phyloP scores from a whole-genome alignment of 2,888 invertebrate species.

The Protophormia terraenovae region DNA sequence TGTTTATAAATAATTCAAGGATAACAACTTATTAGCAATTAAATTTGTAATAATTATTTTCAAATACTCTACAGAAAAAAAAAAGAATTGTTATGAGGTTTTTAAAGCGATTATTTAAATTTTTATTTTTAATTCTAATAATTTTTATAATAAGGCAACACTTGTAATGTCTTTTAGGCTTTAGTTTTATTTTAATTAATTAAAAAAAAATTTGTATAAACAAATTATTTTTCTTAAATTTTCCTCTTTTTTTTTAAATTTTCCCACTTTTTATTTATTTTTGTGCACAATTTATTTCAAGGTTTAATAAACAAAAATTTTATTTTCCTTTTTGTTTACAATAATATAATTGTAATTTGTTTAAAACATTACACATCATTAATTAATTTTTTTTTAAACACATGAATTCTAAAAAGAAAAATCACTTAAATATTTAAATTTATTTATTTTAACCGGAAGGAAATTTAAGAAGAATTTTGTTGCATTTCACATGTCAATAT shows the following conservation, averaged over 20 bases:
- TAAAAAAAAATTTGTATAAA: too few species aligned
- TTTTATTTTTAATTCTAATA: too few species aligned
- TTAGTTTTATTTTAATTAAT: too few species aligned
- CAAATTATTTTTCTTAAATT: background rate
- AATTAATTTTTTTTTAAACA: too few species aligned
- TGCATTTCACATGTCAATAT: slow-evolving; percentile 19
- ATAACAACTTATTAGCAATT: slow-evolving; percentile 23
- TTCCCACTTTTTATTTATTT: too few species aligned
- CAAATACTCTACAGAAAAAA: slow-evolving; percentile 13
- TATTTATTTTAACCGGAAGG: slow-evolving; percentile 43
- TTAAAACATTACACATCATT: background rate
- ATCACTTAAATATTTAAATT: background rate
- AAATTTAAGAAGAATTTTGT: slow-evolving; percentile 23
- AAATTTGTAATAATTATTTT: background rate
- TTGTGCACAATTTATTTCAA: background rate
- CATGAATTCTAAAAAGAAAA: background rate
- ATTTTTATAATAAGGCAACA: too few species aligned
- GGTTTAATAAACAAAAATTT: background rate
- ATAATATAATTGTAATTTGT: background rate
- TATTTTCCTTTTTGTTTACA: background rate
- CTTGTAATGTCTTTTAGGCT: too few species aligned
- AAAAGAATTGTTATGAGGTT: background rate
- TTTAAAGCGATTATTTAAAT: background rate
- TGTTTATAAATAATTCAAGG: slow-evolving; percentile 50
- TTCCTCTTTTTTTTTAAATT: background rate